Conservation (phyloP, 2,113 vertebrate species). For the Pachycephala philippinensis region DNA sequence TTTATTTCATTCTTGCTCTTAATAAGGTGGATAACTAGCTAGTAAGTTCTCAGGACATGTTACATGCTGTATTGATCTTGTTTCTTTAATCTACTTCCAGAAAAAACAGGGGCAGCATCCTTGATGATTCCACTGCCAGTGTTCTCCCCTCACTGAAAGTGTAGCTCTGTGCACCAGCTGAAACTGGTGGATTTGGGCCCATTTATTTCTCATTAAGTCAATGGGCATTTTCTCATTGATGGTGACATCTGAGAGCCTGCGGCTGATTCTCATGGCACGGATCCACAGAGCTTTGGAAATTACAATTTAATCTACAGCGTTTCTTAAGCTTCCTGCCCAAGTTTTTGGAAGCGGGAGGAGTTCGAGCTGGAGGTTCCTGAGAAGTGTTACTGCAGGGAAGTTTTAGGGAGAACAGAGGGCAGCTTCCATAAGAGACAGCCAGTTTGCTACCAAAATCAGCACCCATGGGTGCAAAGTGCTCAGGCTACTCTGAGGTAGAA, state of each 20-base stretch:
- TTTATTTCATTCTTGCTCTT: conserved; percentile 49
- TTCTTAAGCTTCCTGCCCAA: background rate
- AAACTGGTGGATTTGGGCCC: background rate
- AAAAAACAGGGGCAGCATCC: background rate
- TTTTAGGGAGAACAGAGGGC: background rate
- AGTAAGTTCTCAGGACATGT: conserved; percentile 47
- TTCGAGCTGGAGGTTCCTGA: background rate
- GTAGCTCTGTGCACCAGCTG: background rate
- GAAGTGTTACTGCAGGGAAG: background rate
- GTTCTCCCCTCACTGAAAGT: background rate
- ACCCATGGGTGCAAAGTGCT: fast-evolving
- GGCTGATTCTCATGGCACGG: background rate
- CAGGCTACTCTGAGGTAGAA: background rate
- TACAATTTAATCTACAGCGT: background rate
- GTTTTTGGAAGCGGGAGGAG: background rate
- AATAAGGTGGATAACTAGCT: conserved; percentile 54
- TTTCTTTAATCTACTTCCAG: conserved; percentile 43
- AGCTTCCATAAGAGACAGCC: fast-evolving
- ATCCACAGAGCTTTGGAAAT: background rate
- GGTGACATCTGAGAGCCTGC: background rate
- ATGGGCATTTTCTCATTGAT: background rate
- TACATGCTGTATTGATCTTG: conserved; percentile 22
- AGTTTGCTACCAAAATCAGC: background rate
- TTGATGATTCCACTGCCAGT: background rate
- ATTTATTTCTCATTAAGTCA: background rate